These are phyloP conservation scores for Styela clava DNA, from an alignment of 23 tunicate species.

Conservation along the genomic window DNA sequence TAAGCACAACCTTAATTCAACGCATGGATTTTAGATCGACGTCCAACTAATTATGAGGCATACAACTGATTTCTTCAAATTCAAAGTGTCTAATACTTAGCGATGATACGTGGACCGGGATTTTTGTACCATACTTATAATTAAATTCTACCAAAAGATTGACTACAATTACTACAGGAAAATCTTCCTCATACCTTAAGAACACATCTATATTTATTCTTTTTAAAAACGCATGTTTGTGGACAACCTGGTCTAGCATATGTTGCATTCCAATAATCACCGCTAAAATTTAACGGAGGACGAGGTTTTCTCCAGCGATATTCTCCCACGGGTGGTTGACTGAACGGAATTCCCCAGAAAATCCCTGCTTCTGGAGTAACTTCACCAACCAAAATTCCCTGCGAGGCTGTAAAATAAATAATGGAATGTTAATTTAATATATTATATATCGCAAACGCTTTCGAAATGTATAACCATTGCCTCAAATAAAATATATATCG, in stretches of 20 bases:
- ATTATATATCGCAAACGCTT: background rate
- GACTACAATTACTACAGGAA: too few relatives aligned
- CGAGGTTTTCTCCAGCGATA: conserved; percentile 68
- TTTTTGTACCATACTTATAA: too few relatives aligned
- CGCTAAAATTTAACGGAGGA: conserved; percentile 28
- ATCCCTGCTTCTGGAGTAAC: conserved; percentile 33
- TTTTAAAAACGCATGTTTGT: conserved; percentile 68
- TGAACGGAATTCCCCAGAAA: conserved; percentile 68
- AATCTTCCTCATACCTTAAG: too few relatives aligned
- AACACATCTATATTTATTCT: conserved; percentile 72
- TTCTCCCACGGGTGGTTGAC: conserved; percentile 73
- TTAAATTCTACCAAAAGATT: too few relatives aligned
- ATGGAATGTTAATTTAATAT: background rate
- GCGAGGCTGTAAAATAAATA: conserved; percentile 18
- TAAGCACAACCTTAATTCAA: too few relatives aligned
- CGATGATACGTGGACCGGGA: too few relatives aligned
- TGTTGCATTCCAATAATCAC: conserved; percentile 62
- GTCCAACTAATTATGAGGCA: too few relatives aligned
- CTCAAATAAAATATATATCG: too few relatives aligned
- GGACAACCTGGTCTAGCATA: conserved; percentile 68
- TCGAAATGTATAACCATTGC: background rate
- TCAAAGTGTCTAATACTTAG: too few relatives aligned
- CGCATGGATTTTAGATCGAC: too few relatives aligned
- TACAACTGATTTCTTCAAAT: too few relatives aligned
- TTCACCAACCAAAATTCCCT: conserved; percentile 44